Base-by-base conservation (phyloP, 1,140 invertebrate species). In the Euwallacea similis region DNA sequence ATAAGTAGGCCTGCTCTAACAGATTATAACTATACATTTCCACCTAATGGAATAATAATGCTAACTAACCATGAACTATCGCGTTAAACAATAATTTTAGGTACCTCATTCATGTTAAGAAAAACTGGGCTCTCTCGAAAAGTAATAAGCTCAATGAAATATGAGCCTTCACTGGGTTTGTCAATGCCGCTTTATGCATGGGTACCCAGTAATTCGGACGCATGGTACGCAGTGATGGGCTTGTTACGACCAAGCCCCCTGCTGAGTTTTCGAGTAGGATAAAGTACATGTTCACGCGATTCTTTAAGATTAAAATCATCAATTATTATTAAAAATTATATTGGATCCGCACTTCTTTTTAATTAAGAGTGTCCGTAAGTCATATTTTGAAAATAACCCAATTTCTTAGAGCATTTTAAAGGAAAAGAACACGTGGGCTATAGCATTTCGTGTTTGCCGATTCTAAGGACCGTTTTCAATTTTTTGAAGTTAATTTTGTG, bases 301-400 rank as follows among this genome's bases (percentile, higher is more conserved):
- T 50, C 47, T 59, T 42, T 42, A 42, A 59, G 56, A 59, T 59
- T 59, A 59, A 59, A 21, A 59, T 59, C 56, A 59, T 59, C 16
- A 59, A 59, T 59, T 59, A 59, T 59, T 59, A 59, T 59, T 6
- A 59, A 59, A 59, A 59, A 59, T 59, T 21, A 33, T 59, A 59
- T 59, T 59, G 33, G 33, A 59, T 59, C 56, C 56, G 21, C 21
- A 33, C 21, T 33, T 33, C 21, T 33, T 33, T 33, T 33, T 33
- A 33, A 33, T 33, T 33, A 33, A 33, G 21, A 4, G 4, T 33
- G 1, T 33, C 21, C 21, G 21, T 33, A 33, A 33, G 1, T 33
- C 21, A 33, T 33, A 33, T 33, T 4, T 33, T 4, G 21, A 33
- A 33, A 33, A 2, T 33, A 33, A 33, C 21, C 21, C 21, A 33